Evolutionary conservation across 2,113 vertebrate genomes (phyloP), one percentile per base, ranked within the genome.

Genomic region (Dermatemys mawii): DNA sequence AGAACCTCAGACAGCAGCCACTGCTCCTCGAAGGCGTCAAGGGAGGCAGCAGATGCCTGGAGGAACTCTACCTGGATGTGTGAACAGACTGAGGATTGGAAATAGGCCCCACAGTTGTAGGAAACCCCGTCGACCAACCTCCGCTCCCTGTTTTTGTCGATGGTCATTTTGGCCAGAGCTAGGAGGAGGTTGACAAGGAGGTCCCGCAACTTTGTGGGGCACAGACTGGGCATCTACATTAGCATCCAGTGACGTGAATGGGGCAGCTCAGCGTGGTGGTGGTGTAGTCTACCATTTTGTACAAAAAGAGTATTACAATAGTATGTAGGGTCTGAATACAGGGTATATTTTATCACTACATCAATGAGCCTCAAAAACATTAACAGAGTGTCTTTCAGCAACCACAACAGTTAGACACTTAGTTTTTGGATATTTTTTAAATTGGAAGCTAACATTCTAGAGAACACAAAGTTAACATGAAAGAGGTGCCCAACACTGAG

Each of bases 211-310:
- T 48, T 48, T 48, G 48, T 48, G 48, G 48, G 48, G 48, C 48
- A 11, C 48, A 48, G 48, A 5, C 1, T 2, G 13, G 14, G 7
- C 51, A 5, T 2, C 0, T 0, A 1, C 3, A 2, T 32, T 27
- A 46, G 16, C 5, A 4, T n/a, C 70, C 91, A 57, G 50, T 70
- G 78, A 67, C 88, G 44, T 29, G 82, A 50, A 78, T 5, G 14
- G 9, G 35, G 1, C 3, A 50, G 91, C 41, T 1, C 14, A 51
- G 44, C 55, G 29, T 60, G 27, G 16, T 19, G 32, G 60, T 8
- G 60, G 7, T 35, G 32, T 17, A 63, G 29, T 35, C 21, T 21
- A 53, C 21, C 51, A 53, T 53, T 53, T 53, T 67, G 54, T 19
- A n/a, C 60, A n/a, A 19, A 67, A 19, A 67, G 60, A 32, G 16